Percentiles rank a stretch among this genome's conserved stretches.
Conservation (phyloP, 1,140 invertebrate species). For the Drosophila sp. region DNA sequence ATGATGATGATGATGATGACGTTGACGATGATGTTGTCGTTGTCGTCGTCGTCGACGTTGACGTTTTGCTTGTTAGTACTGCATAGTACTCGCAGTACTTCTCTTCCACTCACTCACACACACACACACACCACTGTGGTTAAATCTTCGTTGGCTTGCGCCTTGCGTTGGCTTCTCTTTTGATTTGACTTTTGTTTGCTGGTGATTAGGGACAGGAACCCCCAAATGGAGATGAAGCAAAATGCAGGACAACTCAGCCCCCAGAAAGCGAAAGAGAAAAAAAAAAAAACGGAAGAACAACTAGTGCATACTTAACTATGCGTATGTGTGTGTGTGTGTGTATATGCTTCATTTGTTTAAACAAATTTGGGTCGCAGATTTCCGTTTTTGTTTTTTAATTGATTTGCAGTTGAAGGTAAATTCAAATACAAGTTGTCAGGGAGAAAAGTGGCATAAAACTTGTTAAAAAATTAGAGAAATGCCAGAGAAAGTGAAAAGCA, state of each 20-base stretch:
- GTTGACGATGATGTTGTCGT: slow-evolving; percentile 51
- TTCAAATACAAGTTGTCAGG: not conserved
- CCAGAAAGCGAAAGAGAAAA: not conserved
- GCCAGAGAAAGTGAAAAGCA: too few relatives aligned
- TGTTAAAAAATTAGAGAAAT: too few relatives aligned
- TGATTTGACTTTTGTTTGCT: slow-evolving; percentile 80
- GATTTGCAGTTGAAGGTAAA: slow-evolving; percentile 1
- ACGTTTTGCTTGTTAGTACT: slow-evolving; percentile 77
- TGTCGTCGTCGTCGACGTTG: slow-evolving; percentile 52
- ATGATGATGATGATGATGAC: slow-evolving; percentile 31
- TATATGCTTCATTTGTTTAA: slow-evolving; percentile 45
- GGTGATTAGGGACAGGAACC: slow-evolving; percentile 63
- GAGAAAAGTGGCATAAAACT: not conserved
- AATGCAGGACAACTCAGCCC: slow-evolving; percentile 3
- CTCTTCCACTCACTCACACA: slow-evolving; percentile 1
- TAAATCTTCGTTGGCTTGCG: slow-evolving; percentile 56
- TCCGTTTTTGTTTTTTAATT: slow-evolving; percentile 23
- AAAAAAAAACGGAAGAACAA: not conserved
- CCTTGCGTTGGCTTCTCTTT: slow-evolving; percentile 58
- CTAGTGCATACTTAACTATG: slow-evolving; percentile 13
- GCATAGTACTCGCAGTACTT: slow-evolving; percentile 18
- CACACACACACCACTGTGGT: slow-evolving; percentile 31
- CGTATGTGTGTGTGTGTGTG: not conserved
- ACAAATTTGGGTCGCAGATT: slow-evolving; percentile 29
- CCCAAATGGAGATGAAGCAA: slow-evolving; percentile 14